Conservation (phyloP, 2,113 vertebrate species). For the Pitta sordida region DNA sequence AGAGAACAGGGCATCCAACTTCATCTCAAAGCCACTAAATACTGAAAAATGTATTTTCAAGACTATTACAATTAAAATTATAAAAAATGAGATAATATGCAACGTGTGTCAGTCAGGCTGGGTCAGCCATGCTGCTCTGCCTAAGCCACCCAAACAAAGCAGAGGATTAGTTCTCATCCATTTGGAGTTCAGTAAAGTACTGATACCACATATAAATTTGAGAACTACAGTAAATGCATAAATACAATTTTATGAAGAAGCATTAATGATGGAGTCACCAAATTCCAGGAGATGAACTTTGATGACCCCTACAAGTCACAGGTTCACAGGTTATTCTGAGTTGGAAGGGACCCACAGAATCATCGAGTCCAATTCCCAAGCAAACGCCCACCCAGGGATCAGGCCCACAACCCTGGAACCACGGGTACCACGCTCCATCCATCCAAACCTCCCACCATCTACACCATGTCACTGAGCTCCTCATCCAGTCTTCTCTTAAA, state of each 20-base stretch:
- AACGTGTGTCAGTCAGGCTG: background rate
- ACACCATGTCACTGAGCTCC: too few relatives aligned
- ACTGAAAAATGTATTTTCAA: background rate
- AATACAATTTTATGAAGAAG: background rate
- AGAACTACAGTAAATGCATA: background rate
- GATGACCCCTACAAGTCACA: background rate
- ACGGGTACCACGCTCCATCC: too few relatives aligned
- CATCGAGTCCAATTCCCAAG: too few relatives aligned
- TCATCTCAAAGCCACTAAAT: background rate
- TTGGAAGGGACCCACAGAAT: too few relatives aligned
- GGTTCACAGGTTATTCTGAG: too few relatives aligned
- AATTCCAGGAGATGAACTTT: background rate
- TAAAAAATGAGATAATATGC: background rate
- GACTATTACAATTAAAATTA: background rate
- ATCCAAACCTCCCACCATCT: too few relatives aligned
- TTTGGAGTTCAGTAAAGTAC: background rate
- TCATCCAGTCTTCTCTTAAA: too few relatives aligned
- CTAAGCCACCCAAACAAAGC: background rate
- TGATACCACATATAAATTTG: background rate
- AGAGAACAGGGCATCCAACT: background rate
- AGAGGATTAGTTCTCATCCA: background rate
- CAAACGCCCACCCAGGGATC: too few relatives aligned
- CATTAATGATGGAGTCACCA: background rate
- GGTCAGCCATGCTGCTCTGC: background rate
- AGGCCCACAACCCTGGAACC: too few relatives aligned